Evolutionary conservation across 2,797 vertebrate species (phyloP).

Genomic region (Chloroceryle inda): DNA sequence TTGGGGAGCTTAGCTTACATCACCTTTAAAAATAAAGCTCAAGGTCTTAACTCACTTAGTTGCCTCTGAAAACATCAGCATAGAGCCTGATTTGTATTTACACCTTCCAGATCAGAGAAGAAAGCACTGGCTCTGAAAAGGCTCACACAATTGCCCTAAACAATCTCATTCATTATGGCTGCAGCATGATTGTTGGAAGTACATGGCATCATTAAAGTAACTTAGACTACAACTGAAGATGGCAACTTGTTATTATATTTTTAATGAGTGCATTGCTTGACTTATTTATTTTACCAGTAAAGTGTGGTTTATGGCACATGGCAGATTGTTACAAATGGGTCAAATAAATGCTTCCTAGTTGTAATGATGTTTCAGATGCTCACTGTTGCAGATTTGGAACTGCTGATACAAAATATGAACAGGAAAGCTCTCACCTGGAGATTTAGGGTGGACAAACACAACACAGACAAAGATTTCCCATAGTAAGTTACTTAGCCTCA

Average conservation of each 20-base stretch:
- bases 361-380: slow-evolving; percentile 55
- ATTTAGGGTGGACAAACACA: not conserved
- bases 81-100: not conserved
- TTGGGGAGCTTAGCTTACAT: not conserved
- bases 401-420: slow-evolving; percentile 29
- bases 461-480: not conserved
- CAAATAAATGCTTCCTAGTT: slow-evolving; percentile 72
- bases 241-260: slow-evolving; percentile 79
- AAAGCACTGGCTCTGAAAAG: slow-evolving; percentile 8
- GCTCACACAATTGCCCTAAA: slow-evolving; percentile 59
- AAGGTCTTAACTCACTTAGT: not conserved
- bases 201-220: slow-evolving; percentile 78
- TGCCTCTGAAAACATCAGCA: not conserved
- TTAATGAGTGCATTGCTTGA: slow-evolving; percentile 73
- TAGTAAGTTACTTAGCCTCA: not conserved
- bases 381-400: slow-evolving; percentile 24
- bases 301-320: slow-evolving; percentile 71
- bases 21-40: not conserved
- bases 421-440: not conserved
- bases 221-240: slow-evolving; percentile 76
- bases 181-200: slow-evolving; percentile 66
- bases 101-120: not conserved
- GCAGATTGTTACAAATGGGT: slow-evolving; percentile 80
- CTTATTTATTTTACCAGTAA: slow-evolving; percentile 70
- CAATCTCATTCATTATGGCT: slow-evolving; percentile 76